These are phyloP conservation scores for Caenorhabditis briggsae DNA, from an alignment of 1,140 invertebrate species.

Conservation along the genomic window DNA sequence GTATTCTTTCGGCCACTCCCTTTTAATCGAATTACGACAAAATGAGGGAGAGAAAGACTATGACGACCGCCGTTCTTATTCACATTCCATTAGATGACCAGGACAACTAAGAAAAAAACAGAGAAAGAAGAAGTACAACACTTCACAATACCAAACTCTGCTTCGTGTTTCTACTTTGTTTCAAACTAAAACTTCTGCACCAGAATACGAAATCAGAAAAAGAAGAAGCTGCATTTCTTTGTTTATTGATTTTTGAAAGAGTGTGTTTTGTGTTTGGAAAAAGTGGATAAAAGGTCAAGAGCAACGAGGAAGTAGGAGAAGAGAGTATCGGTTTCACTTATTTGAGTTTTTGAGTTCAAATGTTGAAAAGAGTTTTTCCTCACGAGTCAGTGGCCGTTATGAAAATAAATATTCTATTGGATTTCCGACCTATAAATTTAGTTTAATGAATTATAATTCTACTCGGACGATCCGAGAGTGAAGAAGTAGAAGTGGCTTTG, in stretches of 20 bases:
- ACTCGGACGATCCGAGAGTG: no score
- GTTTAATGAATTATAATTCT: no score
- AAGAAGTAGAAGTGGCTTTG: no score
- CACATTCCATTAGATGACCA: constrained; percentile 33
- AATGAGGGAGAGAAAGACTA: neutral
- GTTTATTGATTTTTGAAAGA: neutral
- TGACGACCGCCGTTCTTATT: neutral
- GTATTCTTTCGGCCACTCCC: constrained; percentile 28
- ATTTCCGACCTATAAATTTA: no score
- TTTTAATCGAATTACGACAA: constrained; percentile 51
- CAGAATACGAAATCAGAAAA: constrained; percentile 24
- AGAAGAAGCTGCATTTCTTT: neutral
- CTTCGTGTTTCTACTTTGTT: neutral
- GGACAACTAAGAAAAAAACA: neutral
- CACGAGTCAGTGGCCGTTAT: no score
- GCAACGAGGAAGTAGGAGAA: neutral
- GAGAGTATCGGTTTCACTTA: constrained; percentile 16
- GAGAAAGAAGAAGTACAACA: constrained; percentile 2
- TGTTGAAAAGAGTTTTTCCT: neutral
- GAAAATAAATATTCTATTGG: no score
- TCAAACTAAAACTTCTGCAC: constrained; percentile 1
- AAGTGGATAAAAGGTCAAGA: constrained; percentile 38
- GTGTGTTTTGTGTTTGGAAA: constrained; percentile 5
- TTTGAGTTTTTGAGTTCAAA: neutral
- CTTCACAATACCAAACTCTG: neutral